phyloP scores from a whole-genome alignment of 1,140 invertebrate species.

The Microplitis demolitor region DNA sequence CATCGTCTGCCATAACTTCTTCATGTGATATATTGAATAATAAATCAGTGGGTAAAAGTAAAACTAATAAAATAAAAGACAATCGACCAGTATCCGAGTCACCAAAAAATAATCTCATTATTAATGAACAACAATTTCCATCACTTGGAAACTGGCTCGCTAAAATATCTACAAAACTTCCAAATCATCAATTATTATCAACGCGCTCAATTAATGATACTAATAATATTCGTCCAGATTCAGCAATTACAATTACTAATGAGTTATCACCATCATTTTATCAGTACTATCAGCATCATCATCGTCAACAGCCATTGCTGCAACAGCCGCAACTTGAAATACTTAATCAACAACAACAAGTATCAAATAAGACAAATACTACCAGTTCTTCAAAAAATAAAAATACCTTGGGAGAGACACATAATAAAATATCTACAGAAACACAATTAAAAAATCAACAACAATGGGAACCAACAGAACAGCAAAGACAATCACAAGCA shows the following conservation, averaged over 20 bases:
- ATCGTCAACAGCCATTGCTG: no score
- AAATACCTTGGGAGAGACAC: background rate
- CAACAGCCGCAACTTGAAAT: no score
- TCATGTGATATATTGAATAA: background rate
- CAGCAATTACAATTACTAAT: no score
- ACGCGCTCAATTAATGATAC: background rate
- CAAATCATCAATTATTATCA: background rate
- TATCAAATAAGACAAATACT: background rate
- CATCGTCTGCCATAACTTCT: background rate
- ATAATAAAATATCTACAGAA: no score
- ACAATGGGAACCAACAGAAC: no score
- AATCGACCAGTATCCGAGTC: conserved; percentile 1
- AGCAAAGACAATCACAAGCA: conserved; percentile 2
- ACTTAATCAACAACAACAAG: no score
- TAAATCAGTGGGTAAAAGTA: background rate
- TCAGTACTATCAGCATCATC: no score
- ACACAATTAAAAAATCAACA: background rate
- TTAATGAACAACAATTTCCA: conserved; percentile 47
- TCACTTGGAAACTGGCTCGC: conserved; percentile 49
- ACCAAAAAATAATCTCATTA: conserved; percentile 22
- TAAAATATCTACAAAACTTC: conserved; percentile 34
- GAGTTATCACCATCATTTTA: no score
- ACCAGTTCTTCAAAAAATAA: background rate
- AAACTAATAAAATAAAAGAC: background rate
- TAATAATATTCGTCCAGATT: conserved; percentile 8